A percentile compares a stretch with the other conserved stretches of the same genome.
Conservation (phyloP, 2,113 vertebrate species). For the Ammospiza nelsoni region DNA sequence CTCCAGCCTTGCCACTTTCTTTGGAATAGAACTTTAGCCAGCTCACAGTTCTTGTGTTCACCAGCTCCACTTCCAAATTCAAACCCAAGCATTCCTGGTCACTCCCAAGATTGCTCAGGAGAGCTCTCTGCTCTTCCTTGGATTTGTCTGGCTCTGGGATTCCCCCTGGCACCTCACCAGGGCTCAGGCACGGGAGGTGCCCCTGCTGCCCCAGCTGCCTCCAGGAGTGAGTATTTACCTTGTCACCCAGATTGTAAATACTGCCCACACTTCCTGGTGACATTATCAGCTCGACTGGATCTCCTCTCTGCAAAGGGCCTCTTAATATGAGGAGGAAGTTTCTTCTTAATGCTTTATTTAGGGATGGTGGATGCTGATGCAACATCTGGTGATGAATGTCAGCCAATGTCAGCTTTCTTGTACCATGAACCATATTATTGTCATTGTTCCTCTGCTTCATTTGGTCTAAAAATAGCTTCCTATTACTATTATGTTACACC, state of each 20-base stretch:
- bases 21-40: background rate
- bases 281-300: background rate
- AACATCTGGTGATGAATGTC: conserved; percentile 9
- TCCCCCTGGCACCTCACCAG: background rate
- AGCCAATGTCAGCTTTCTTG: background rate
- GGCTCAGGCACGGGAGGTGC: background rate
- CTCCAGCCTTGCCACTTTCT: background rate
- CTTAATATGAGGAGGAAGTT: background rate
- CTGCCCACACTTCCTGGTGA: background rate
- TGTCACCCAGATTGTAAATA: background rate
- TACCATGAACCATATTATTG: background rate
- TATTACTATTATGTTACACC: background rate
- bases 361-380: background rate
- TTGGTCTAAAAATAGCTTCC: background rate
- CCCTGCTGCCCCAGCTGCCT: background rate
- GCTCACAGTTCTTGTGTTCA: background rate
- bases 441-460: background rate
- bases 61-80: background rate
- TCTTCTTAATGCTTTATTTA: background rate
- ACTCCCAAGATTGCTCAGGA: fast-evolving
- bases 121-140: background rate
- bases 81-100: background rate
- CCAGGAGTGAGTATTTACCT: background rate
- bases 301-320: background rate
- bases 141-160: background rate